Percentiles rank a stretch among this genome's conserved stretches.
Conservation (phyloP, 2,888 invertebrate species). For the Flabesymbios commensalis region DNA sequence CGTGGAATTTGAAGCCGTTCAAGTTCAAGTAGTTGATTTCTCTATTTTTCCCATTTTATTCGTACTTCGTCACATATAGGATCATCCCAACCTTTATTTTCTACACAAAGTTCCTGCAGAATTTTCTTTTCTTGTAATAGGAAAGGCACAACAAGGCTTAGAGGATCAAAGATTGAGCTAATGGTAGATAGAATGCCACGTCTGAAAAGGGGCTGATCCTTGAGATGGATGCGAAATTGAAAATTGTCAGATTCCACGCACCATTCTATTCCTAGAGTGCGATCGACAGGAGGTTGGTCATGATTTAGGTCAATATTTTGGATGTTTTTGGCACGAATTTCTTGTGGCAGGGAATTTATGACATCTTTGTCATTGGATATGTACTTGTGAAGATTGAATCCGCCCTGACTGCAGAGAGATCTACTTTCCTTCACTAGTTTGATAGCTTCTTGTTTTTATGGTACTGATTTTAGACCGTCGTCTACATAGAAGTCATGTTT, state of each 20-base stretch:
- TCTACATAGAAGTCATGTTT: not conserved
- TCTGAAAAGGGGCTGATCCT: conserved; percentile 30
- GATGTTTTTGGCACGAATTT: not conserved
- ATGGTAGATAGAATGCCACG: conserved; percentile 35
- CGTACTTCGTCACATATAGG: conserved; percentile 13
- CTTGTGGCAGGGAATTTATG: not conserved
- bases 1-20: not conserved
- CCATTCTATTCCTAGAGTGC: conserved; percentile 31
- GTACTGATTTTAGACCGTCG: not conserved
- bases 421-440: not conserved
- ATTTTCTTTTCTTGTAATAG: conserved; percentile 29
- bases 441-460: not conserved
- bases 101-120: conserved; percentile 30
- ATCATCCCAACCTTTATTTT: conserved; percentile 31
- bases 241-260: conserved; percentile 33
- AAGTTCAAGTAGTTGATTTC: not conserved
- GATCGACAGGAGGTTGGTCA: not conserved
- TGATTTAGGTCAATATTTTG: not conserved
- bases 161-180: conserved; percentile 35
- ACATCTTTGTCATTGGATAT: conserved; percentile 6
- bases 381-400: conserved; percentile 14
- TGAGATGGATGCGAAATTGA: conserved; percentile 28
- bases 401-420: not conserved
- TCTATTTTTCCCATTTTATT: conserved; percentile 4
- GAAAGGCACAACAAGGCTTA: conserved; percentile 36